A percentile compares a stretch with the other conserved stretches of the same genome.
Evolutionary conservation across 2,113 vertebrate genomes (phyloP).

Genomic region (Otis tarda): DNA sequence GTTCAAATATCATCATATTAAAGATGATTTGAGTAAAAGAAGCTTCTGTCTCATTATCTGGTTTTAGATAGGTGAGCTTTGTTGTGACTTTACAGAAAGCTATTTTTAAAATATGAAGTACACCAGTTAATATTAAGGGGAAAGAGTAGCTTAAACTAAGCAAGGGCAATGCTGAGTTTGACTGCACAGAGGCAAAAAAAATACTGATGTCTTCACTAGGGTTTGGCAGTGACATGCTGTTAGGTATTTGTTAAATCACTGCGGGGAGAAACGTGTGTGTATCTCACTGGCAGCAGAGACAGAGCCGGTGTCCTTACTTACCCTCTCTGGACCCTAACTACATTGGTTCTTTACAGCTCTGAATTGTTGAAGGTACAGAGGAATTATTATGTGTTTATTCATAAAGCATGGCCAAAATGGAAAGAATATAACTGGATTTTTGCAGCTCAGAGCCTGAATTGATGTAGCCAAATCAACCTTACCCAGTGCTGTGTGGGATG

Average conservation of each 20-base stretch:
- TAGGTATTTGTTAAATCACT: background rate
- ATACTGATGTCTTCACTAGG: background rate
- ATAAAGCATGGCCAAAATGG: background rate
- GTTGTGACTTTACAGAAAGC: background rate
- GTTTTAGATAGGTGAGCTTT: background rate
- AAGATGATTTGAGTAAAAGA: background rate
- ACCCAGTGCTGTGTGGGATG: background rate
- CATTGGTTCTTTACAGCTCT: background rate
- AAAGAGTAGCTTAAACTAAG: background rate
- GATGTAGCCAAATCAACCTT: background rate
- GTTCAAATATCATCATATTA: background rate
- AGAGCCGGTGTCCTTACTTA: background rate
- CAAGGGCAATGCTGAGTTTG: background rate
- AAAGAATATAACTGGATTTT: background rate
- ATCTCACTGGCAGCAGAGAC: background rate
- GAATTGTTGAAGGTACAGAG: background rate
- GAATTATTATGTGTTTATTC: background rate
- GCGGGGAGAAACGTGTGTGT: background rate
- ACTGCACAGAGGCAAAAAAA: background rate
- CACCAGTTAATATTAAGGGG: background rate
- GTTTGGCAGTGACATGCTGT: background rate
- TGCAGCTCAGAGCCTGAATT: background rate
- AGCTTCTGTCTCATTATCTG: background rate
- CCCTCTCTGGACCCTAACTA: background rate
- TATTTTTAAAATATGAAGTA: background rate